Evolutionary conservation across 2,888 invertebrate genomes (phyloP), one percentile per base, ranked within the genome.

Genomic region (Argynnis bischoffii): DNA sequence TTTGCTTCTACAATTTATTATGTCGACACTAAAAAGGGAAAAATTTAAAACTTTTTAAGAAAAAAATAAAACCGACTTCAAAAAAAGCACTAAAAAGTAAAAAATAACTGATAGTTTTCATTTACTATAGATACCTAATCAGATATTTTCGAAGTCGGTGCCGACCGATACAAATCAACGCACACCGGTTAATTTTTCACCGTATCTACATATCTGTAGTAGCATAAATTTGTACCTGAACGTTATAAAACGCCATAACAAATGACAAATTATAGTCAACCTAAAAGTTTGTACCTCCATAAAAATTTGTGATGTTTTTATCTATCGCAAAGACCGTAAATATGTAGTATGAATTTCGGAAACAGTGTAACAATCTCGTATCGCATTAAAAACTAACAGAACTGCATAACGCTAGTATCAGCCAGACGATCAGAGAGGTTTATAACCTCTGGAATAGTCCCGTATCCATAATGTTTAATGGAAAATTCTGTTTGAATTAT

Each of bases 341-440:
- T 65, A 55, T 60, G 57, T 31, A 18, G 53, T 57, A 57, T 53
- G 31, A 54, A 57, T 47, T 57, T 53, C 15, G 56, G 47, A 57
- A 63, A 56, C 56, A 57, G 16, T 46, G 55, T 61, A 64, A 56
- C 64, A 61, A 61, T 63, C 56, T 57, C 47, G 47, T 54, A 47
- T 66, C 47, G 53, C 65, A 61, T 61, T 66, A 65, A 69, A 65
- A 69, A 65, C 59, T 66, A 66, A 66, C 65, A 69, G 13, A 54
- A 61, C 53, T 21, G 55, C 50, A 21, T 48, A 55, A 47, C 61
- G 60, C 46, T 55, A 41, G 11, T 68, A 68, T 69, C 65, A 63
- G 56, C 21, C 13, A 46, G 48, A 65, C 55, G 56, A 65, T 65
- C 63, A n/a, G 47, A 15, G 35, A 47, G 56, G 53, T 65, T 63